Base-by-base conservation (phyloP, 2,888 invertebrate species). In the Phengaris arion region DNA sequence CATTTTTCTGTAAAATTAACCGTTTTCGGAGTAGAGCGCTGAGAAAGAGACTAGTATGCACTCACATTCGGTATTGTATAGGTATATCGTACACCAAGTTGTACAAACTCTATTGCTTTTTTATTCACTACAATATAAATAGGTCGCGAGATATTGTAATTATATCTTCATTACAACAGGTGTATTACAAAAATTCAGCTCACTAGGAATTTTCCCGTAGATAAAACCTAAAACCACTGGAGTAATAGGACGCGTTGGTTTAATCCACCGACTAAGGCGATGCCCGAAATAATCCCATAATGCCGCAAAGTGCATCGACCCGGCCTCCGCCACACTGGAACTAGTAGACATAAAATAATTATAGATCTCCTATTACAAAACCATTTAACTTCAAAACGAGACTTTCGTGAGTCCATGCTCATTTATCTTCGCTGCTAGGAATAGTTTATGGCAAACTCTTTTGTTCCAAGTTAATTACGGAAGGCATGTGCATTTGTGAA, bases 221-320 rank as follows among this genome's bases (percentile, higher is more conserved):
- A 22, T 22, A 22, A 22, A 22, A 22, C 22, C 22, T 22, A 22
- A 22, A 22, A 22, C 1, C 22, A 22, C 22, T 22, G 22, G 22
- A 0, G 22, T 22, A 22, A 35, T 35, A 35, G 35, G 74, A 73
- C 51, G 75, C 74, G 70, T 57, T 75, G 64, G 68, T 72, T 73
- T 76, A 78, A 82, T 82, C 81, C 82, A 82, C 81, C 81, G 82
- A 82, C 81, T 76, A 82, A 82, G 82, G 82, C 83, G 83, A 86
- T 81, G 84, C 84, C 84, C 84, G 83, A 89, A 90, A 87, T 89
- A 85, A 83, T 81, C 76, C 69, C 78, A 80, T 80, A 82, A 81
- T 81, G 78, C 79, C 79, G 79, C 80, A 79, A 81, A 83, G 91
- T 81, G 79, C 89, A 82, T 83, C 82, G 89, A 88, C 85, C 91